A percentile compares a stretch with the other conserved stretches of the same genome.
Conservation (phyloP, 2,888 invertebrate genomes). For the Boloria euphrosyne region DNA sequence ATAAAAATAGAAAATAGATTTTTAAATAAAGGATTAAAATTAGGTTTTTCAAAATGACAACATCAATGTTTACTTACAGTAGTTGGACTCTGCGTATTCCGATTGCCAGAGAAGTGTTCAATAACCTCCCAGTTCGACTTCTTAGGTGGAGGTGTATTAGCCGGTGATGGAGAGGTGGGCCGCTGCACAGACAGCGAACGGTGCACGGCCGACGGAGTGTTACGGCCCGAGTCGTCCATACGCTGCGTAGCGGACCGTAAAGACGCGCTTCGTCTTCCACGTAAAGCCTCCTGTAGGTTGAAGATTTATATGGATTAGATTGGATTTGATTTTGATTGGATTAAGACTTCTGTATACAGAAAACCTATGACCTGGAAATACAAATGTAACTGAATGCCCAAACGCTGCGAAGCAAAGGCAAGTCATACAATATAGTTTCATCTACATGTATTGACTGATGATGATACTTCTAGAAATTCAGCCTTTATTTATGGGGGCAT, state of each 20-base stretch:
- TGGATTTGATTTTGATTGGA: neutral
- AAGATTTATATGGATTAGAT: neutral
- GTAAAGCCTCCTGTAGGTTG: constrained; percentile 82
- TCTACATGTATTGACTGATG: no score
- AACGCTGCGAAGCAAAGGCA: no score
- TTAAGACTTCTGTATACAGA: no score
- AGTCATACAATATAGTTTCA: no score
- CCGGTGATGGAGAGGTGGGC: constrained; percentile 77
- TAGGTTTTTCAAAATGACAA: no score
- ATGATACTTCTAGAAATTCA: no score
- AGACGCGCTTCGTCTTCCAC: constrained; percentile 83
- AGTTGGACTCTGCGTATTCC: constrained; percentile 80
- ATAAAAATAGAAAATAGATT: no score
- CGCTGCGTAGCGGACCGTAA: constrained; percentile 73
- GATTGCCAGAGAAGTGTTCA: constrained; percentile 89
- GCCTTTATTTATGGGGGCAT: no score
- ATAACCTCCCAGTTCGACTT: constrained; percentile 96
- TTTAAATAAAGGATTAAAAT: no score
- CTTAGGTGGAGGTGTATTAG: constrained; percentile 81
- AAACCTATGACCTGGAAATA: no score
- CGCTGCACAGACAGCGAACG: constrained; percentile 40
- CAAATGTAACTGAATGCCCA: no score
- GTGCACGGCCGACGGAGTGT: constrained; percentile 66
- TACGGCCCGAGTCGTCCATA: constrained; percentile 67
- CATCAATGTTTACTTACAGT: constrained; percentile 56